These are phyloP conservation scores for Heliangelus exortis DNA, from an alignment of 2,797 vertebrate species.

Conservation along the genomic window DNA sequence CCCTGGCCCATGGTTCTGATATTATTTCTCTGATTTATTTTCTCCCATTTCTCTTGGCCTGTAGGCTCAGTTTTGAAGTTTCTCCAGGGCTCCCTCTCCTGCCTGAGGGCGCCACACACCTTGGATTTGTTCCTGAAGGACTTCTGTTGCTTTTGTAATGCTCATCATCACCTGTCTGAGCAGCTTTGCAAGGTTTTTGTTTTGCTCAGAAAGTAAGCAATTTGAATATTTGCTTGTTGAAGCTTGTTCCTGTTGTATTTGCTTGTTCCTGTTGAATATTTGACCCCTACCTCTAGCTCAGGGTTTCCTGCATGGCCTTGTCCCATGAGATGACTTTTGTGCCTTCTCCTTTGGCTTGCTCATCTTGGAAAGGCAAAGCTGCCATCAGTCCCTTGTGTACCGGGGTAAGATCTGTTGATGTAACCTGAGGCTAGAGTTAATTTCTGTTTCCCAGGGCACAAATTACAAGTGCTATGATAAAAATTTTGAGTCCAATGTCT, in stretches of 20 bases:
- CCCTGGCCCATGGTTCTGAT: neutral
- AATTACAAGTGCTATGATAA: conserved; percentile 38
- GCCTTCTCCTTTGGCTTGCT: neutral
- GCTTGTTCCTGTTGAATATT: neutral
- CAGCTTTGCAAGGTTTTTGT: neutral
- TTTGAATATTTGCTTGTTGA: no score
- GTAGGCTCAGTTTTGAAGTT: neutral
- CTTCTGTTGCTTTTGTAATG: neutral
- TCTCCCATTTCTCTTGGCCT: neutral
- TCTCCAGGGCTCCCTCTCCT: neutral
- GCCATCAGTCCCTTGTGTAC: neutral
- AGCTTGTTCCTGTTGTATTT: no score
- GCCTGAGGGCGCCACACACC: neutral
- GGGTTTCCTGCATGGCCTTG: neutral
- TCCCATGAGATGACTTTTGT: neutral
- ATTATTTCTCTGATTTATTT: neutral
- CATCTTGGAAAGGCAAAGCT: neutral
- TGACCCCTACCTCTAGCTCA: neutral
- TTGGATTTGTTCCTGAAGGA: neutral
- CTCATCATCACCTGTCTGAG: neutral
- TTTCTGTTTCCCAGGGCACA: conserved; percentile 36
- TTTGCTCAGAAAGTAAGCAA: neutral
- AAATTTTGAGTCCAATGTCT: neutral
- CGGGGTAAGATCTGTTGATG: conserved; percentile 2
- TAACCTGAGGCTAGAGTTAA: conserved; percentile 41